phyloP scores from a whole-genome alignment of 2,797 vertebrate species.

The Poliocrania exsul region DNA sequence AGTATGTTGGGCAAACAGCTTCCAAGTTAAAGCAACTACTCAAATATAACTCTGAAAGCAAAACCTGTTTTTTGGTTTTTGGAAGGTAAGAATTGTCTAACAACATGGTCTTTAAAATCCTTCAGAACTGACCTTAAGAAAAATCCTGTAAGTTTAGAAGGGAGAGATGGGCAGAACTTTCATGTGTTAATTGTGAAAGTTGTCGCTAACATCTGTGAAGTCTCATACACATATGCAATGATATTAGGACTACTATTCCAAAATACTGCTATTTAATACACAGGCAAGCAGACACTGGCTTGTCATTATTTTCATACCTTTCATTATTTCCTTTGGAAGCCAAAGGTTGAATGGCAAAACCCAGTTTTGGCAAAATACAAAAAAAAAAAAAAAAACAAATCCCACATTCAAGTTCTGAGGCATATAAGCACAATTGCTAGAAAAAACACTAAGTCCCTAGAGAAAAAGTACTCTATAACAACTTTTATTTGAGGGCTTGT shows the following conservation, averaged over 20 bases:
- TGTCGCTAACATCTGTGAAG: background rate
- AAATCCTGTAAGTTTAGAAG: background rate
- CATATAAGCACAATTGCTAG: background rate
- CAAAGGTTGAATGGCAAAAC: background rate
- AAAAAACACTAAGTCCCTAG: background rate
- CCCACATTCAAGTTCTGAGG: background rate
- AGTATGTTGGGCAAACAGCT: background rate
- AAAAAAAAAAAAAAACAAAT: accelerated
- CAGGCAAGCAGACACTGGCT: background rate
- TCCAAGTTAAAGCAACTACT: background rate
- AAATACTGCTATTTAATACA: background rate
- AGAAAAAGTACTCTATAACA: background rate
- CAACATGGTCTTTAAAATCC: background rate
- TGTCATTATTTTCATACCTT: background rate
- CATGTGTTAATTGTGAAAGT: background rate
- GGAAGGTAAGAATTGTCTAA: background rate
- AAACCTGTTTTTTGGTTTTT: background rate
- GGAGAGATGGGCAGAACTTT: background rate
- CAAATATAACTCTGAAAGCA: background rate
- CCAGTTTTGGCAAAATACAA: background rate
- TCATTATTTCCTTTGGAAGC: background rate
- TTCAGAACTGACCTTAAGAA: background rate
- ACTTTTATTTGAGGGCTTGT: background rate
- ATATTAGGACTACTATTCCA: background rate
- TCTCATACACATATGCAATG: background rate